Evolutionary conservation across 2,797 vertebrate species (phyloP).

Genomic region (Amazonetta brasiliensis): DNA sequence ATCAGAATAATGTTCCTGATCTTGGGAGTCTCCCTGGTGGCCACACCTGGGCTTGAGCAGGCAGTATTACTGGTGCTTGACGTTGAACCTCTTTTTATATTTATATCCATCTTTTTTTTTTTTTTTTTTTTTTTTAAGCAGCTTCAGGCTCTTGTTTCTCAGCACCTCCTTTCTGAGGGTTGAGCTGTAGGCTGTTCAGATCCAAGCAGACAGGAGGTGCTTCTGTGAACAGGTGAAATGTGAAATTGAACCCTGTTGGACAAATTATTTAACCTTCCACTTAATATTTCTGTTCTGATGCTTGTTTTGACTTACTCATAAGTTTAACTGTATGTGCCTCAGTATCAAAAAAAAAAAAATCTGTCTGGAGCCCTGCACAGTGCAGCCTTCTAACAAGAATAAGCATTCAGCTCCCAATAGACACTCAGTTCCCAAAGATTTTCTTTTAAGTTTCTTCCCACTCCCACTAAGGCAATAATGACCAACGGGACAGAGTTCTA

Average conservation of each 20-base stretch:
- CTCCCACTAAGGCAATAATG: slow-evolving; percentile 52
- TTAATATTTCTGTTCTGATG: slow-evolving; percentile 71
- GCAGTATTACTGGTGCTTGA: slow-evolving; percentile 81
- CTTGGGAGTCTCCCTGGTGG: slow-evolving; percentile 41
- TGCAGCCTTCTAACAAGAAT: slow-evolving; percentile 53
- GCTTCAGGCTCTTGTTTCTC: slow-evolving; percentile 73
- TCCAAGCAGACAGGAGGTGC: slow-evolving; percentile 52
- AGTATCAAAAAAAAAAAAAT: slow-evolving; percentile 30
- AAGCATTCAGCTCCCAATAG: slow-evolving; percentile 19
- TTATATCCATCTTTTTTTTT: slow-evolving; percentile 74
- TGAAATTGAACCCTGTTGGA: slow-evolving; percentile 72
- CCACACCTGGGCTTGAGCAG: slow-evolving; percentile 62
- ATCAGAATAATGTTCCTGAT: slow-evolving; percentile 49
- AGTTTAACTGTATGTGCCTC: slow-evolving; percentile 72
- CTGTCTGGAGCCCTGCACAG: slow-evolving; percentile 59
- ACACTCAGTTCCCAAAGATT: slow-evolving; percentile 38
- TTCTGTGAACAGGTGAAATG: slow-evolving; percentile 75
- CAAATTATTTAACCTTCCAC: slow-evolving; percentile 64
- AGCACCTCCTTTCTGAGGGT: slow-evolving; percentile 67
- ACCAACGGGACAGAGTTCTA: slow-evolving; percentile 38
- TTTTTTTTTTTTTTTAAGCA: slow-evolving; percentile 62
- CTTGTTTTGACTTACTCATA: slow-evolving; percentile 63
- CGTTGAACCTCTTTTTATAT: slow-evolving; percentile 76
- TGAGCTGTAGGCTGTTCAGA: slow-evolving; percentile 61
- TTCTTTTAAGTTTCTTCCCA: neutral